Base-by-base conservation (phyloP, 2,888 invertebrate genomes). In the Pachymerium ferrugineum region DNA sequence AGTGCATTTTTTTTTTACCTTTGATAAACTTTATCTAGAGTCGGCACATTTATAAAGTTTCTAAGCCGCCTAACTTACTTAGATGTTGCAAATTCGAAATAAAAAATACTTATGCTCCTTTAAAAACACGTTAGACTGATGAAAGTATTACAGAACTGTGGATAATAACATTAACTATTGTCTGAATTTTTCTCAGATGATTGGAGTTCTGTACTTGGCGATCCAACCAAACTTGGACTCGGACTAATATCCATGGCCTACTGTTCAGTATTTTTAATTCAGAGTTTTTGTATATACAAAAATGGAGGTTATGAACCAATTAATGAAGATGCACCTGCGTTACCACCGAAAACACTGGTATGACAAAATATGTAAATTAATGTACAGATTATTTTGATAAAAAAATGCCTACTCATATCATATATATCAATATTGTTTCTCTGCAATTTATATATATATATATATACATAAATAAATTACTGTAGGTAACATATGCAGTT, bases 221-320 rank as follows among this genome's bases (percentile, higher is more conserved):
- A 72, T 47, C 72, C 72, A 42, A 72, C 72, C 2, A 72, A 72
- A 47, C 16, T 72, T 10, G 72, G 72, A 1, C 54, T 72, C 8
- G 72, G 72, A 1, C 47, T 72, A 25, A 54, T 72, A n/a, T 28
- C 72, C 3, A 14, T 42, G n/a, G 14, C 2, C 1, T 72, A 28
- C 29, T 30, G 31, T 30, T 42, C 25, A 3, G 29, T 72, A 16
- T 54, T 72, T 29, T 10, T 72, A 1, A 5, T 47, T 3, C 47
- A 72, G n/a, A 38, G n/a, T 38, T 38, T n/a, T 38, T 38, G 2
- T 8, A 4, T 38, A 4, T 38, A 38, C 38, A 38, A 38, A 38
- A n/a, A 8, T 38, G 8, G 38, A n/a, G 38, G 38, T 4, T 38
- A 38, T n/a, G 38, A 38, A 38, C 38, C 38, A 38, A 38, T 38